Evolutionary conservation across 2,113 vertebrate genomes (phyloP), one percentile per base, ranked within the genome.

Genomic region (Peromyscus maniculatus): DNA sequence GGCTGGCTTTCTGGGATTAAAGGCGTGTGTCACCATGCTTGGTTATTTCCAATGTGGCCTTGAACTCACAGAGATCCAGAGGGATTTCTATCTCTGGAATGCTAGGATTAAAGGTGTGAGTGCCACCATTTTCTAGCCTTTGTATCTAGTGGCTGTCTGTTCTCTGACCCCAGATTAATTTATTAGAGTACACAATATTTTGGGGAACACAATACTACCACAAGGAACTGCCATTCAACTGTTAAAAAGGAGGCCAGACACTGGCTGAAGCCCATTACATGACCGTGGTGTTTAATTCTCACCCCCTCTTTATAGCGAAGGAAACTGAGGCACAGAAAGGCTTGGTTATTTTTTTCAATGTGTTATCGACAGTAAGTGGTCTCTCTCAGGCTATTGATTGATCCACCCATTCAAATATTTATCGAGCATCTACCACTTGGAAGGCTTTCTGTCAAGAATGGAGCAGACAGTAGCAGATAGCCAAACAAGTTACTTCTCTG

Each of bases 201-300:
- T 43, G 39, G 39, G 39, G 39, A 43, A 43, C 39, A 43, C 39
- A 43, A 43, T 43, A 43, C 39, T 43, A 43, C 39, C 39, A 43
- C 39, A 43, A 71, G 33, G 26, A 36, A 62, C 26, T 71, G 74
- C 59, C 31, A n/a, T 21, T 46, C 84, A 69, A 52, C 46, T 28
- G 80, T 43, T 90, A 21, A 87, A 89, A 92, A 92, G 74, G 74
- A 19, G 77, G 24, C 8, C 80, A 79, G 36, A 33, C 31, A 49
- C 55, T 95, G 88, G 33, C 49, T 52, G 77, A 66, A 87, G 52
- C 17, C 75, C 75, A 96, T 66, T 79, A 22, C 39, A 7, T 75
- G 91, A 24, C 39, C 83, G 28, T 55, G 74, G 24, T 66, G 31
- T 83, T 90, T 84, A 75, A 92, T 96, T 87, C 22, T 94, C 62